Base-by-base conservation (phyloP, 2,113 vertebrate species). In the Gnathonemus echidnorhynchus region DNA sequence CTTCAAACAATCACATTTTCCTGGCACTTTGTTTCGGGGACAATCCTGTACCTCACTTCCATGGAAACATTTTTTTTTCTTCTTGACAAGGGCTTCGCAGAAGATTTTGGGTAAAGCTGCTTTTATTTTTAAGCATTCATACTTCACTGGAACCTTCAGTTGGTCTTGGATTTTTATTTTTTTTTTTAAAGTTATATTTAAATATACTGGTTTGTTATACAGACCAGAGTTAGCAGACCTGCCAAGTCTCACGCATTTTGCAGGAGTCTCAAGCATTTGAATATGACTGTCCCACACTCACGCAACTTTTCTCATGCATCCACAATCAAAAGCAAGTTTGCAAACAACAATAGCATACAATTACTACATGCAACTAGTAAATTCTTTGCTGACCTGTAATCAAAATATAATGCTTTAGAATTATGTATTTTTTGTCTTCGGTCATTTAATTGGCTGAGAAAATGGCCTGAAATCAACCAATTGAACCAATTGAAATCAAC, bases 1-100 rank as follows among this genome's bases (percentile, higher is more conserved):
- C n/a, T 90, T 88, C 50, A 42, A 66, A 77, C 62, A 90, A 80
- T 88, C 90, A 88, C n/a, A 80, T 88, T 88, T 90, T 77, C 89
- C 85, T 90, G 85, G 66, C 86, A 53, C 19, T 87, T 53, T 87
- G 48, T 88, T 80, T 62, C 19, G 21, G 48, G 5, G 46, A 21
- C 86, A 77, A 31, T 87, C 24, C 58, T 66, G 53, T 31, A 87
- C 56, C 83, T 86, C 45, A 49, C 42, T 86, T 42, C 39, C 35
- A 86, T 90, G 53, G 89, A 90, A 86, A 86, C n/a, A n/a, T n/a
- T 85, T 35, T 39, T 80, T 85, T 85, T 35, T 39, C 50, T 85
- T 85, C 17, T 70, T 58, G 49, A 86, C 42, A 50, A 86, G 84
- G 45, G 48, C 46, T 87, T 53, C 6, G 27, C 86, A 52, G 6